A percentile compares a stretch with the other conserved stretches of the same genome.
Conservation (phyloP, 2,113 vertebrate species). For the Bufo gargarizans region DNA sequence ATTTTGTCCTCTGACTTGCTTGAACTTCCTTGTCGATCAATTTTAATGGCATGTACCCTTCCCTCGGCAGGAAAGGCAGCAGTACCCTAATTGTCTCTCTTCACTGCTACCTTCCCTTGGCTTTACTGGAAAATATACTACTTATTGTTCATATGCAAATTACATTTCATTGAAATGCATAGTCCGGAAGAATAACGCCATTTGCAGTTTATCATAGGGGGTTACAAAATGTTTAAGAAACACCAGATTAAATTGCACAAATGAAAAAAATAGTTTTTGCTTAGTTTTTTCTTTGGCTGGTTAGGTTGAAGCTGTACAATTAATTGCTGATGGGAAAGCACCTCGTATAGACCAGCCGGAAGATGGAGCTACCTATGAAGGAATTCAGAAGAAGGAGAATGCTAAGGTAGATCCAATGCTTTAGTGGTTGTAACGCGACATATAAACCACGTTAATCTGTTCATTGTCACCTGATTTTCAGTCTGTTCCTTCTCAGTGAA, state of each 20-base stretch:
- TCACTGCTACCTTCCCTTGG: too few species aligned
- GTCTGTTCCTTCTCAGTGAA: too few species aligned
- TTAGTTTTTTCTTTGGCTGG: slow-evolving; percentile 42
- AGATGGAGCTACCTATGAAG: slow-evolving; percentile 93
- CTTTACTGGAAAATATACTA: background rate
- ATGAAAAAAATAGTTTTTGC: background rate
- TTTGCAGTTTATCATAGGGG: background rate
- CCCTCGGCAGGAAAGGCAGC: background rate
- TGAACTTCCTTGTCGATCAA: background rate
- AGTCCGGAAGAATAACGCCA: background rate
- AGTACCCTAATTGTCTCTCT: background rate
- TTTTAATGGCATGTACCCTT: background rate
- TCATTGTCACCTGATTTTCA: too few species aligned
- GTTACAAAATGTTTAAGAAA: background rate
- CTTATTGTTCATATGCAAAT: background rate
- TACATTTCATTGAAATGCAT: background rate
- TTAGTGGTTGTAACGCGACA: background rate
- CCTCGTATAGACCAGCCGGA: slow-evolving; percentile 82
- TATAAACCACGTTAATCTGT: background rate
- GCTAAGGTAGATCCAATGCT: slow-evolving; percentile 76
- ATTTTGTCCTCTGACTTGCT: background rate
- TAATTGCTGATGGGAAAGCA: slow-evolving; percentile 91
- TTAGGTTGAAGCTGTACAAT: slow-evolving; percentile 92
- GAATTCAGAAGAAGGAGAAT: slow-evolving; percentile 94
- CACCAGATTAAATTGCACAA: background rate